phyloP scores from a whole-genome alignment of 2,113 vertebrate species.

The Indicator maculatus region DNA sequence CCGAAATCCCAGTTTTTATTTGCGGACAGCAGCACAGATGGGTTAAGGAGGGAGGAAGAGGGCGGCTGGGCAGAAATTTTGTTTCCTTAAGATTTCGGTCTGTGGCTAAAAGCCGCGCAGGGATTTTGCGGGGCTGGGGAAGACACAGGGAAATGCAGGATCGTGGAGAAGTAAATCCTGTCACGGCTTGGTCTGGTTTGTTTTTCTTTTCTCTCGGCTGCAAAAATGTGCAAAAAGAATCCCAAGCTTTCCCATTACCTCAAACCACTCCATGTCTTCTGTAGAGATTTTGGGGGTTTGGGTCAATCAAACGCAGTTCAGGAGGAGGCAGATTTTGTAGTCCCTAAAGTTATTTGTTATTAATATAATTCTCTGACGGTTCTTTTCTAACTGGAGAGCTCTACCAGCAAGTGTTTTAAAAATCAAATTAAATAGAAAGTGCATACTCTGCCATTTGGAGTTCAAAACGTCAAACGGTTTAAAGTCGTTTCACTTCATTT shows the following conservation, averaged over 20 bases:
- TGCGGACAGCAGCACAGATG: background rate
- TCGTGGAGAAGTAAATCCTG: too few species aligned
- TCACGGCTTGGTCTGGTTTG: background rate
- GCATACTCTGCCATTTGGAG: background rate
- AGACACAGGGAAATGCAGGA: background rate
- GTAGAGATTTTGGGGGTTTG: background rate
- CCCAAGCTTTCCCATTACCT: background rate
- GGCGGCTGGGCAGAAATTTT: background rate
- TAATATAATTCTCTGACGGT: background rate
- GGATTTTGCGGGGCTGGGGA: background rate
- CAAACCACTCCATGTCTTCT: background rate
- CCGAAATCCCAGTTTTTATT: background rate
- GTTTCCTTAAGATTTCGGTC: background rate
- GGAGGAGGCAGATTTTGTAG: background rate
- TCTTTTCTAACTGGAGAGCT: background rate
- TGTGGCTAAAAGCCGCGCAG: background rate
- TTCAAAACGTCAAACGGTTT: background rate
- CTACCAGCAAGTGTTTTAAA: background rate
- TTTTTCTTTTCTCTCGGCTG: background rate
- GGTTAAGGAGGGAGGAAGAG: background rate
- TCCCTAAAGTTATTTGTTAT: background rate
- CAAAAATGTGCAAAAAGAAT: background rate
- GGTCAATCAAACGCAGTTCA: accelerated
- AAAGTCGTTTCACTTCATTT: background rate
- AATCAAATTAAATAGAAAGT: background rate